phyloP scores from a whole-genome alignment of 1,140 invertebrate species.

The Hetaerina americana region DNA sequence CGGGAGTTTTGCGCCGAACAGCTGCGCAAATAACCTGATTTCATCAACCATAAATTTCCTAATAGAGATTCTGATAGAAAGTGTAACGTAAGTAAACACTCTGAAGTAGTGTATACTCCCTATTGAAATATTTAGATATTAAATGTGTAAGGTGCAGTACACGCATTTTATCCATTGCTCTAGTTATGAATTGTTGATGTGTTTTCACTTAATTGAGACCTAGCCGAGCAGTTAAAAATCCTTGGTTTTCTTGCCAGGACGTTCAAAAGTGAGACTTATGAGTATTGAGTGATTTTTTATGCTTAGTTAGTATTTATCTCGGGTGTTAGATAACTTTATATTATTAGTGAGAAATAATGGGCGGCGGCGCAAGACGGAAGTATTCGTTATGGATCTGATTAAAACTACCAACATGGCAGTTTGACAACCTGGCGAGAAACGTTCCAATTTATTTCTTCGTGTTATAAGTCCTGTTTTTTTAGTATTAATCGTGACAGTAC shows the following conservation, averaged over 20 bases:
- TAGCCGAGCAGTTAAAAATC: too few relatives aligned
- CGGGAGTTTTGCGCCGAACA: conserved; percentile 16
- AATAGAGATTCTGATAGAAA: conserved; percentile 20
- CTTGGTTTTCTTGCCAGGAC: too few relatives aligned
- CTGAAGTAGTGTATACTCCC: neutral
- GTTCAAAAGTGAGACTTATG: too few relatives aligned
- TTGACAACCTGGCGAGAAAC: conserved; percentile 11
- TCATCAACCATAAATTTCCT: conserved; percentile 22
- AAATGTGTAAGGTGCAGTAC: neutral
- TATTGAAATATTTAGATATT: too few relatives aligned
- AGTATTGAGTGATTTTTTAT: too few relatives aligned
- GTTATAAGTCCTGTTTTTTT: too few relatives aligned
- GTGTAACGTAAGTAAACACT: conserved; percentile 16
- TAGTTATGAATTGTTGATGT: neutral
- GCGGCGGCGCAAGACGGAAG: conserved; percentile 16
- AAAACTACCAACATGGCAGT: conserved; percentile 16
- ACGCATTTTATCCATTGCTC: neutral
- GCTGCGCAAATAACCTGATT: conserved; percentile 20
- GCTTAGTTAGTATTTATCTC: too few relatives aligned
- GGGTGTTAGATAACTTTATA: neutral
- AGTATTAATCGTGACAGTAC: too few relatives aligned
- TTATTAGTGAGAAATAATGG: conserved; percentile 7
- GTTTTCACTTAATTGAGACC: neutral
- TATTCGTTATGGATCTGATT: conserved; percentile 9
- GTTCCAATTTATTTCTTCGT: neutral